A percentile compares a stretch with the other conserved stretches of the same genome.
Evolutionary conservation across 2,113 vertebrate genomes (phyloP).

Genomic region (Junco hyemalis): DNA sequence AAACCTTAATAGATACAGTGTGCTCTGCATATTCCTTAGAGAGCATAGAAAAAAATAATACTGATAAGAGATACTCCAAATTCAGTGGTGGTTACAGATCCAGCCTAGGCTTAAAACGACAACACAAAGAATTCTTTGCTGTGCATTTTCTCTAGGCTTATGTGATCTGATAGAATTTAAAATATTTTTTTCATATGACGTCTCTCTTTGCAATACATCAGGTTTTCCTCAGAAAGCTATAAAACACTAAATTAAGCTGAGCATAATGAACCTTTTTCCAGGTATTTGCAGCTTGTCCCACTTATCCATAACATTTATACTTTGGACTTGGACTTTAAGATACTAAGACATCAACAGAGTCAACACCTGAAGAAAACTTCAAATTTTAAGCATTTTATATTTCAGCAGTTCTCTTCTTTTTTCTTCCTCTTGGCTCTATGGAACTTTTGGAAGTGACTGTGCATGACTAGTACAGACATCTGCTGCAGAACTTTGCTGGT

Average conservation of each 20-base stretch:
- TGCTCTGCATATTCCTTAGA: not conserved
- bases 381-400: not conserved
- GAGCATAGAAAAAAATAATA: not conserved
- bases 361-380: not conserved
- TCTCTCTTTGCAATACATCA: not conserved
- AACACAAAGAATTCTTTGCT: not conserved
- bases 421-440: not conserved
- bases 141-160: not conserved
- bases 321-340: not conserved
- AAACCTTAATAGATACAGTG: not conserved
- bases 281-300: not conserved
- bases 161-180: not conserved
- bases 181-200: not conserved
- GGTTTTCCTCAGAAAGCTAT: not conserved
- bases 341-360: not conserved
- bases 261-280: not conserved
- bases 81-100: not conserved
- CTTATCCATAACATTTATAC: not conserved
- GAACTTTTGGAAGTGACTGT: not conserved
- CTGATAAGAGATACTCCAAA: not conserved
- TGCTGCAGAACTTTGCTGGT: not conserved
- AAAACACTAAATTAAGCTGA: not conserved
- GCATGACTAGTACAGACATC: not conserved
- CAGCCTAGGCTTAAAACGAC: not conserved
- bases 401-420: not conserved